These are phyloP conservation scores for Aethina tumida DNA, from an alignment of 1,140 invertebrate species.

Conservation along the genomic window DNA sequence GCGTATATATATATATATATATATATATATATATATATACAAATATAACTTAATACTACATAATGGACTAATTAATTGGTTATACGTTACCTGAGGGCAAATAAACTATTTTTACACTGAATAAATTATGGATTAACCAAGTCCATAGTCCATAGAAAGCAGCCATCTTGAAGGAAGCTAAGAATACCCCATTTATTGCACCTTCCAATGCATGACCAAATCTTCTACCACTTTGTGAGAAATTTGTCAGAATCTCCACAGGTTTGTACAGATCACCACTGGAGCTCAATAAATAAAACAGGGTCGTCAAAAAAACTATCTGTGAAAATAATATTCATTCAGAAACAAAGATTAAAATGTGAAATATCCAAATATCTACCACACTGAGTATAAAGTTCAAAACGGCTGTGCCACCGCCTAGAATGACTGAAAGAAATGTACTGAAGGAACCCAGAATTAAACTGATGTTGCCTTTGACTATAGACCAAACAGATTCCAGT, in stretches of 20 bases:
- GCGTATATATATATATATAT: too few relatives aligned
- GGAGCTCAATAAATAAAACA: constrained; percentile 89
- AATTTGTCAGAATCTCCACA: constrained; percentile 67
- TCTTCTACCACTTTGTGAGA: constrained; percentile 60
- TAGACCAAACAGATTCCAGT: constrained; percentile 84
- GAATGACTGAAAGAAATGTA: constrained; percentile 74
- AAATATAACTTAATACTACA: too few relatives aligned
- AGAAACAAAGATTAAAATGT: constrained; percentile 5
- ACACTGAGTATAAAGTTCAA: constrained; percentile 87
- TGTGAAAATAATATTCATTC: constrained; percentile 35
- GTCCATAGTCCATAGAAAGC: constrained; percentile 97
- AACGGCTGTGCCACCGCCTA: constrained; percentile 87
- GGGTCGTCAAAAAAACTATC: constrained; percentile 91
- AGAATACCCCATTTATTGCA: constrained; percentile 73
- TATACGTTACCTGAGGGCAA: constrained; percentile 75
- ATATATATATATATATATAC: too few relatives aligned
- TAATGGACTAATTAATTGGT: too few relatives aligned
- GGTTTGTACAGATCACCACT: constrained; percentile 87
- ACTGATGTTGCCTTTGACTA: constrained; percentile 86
- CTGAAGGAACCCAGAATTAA: constrained; percentile 80
- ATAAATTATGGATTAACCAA: constrained; percentile 93
- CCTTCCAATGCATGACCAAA: constrained; percentile 69
- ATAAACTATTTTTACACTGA: constrained; percentile 90
- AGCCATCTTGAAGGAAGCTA: constrained; percentile 93
- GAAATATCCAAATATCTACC: constrained; percentile 45